Conservation (phyloP, 92 coral and sea anemone species). For the Palythoa caribaeorum region DNA sequence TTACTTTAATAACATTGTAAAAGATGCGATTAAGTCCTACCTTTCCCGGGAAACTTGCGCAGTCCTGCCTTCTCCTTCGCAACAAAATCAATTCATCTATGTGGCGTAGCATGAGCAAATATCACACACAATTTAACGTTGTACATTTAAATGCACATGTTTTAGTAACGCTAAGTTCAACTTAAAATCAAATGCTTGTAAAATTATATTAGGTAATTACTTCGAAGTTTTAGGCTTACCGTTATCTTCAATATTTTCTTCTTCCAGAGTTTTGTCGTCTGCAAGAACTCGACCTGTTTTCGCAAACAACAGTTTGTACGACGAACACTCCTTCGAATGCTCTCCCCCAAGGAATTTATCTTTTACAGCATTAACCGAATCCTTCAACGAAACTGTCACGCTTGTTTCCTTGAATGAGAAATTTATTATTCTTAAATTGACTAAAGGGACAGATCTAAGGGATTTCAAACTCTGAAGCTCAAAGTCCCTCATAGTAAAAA, state of each 20-base stretch:
- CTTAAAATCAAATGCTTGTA: not conserved
- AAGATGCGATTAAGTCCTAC: not conserved
- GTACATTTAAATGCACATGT: not conserved
- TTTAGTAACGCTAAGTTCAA: not conserved
- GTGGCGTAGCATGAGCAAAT: not conserved
- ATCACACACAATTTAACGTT: not conserved
- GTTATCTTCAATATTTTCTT: constrained; percentile 90
- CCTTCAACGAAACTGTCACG: constrained; percentile 76
- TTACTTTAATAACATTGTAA: not conserved
- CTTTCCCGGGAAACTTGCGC: constrained; percentile 22
- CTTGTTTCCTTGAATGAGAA: constrained; percentile 86
- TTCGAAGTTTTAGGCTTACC: constrained; percentile 56
- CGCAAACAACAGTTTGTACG: constrained; percentile 86
- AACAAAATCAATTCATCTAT: constrained; percentile 47
- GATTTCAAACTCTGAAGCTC: constrained; percentile 95
- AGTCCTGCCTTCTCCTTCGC: constrained; percentile 31
- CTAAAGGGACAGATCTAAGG: constrained; percentile 78
- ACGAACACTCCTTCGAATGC: constrained; percentile 86
- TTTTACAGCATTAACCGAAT: constrained; percentile 75
- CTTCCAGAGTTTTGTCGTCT: constrained; percentile 92
- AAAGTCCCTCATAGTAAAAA: constrained; percentile 91
- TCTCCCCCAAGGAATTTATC: constrained; percentile 90
- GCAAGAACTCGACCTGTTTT: constrained; percentile 76
- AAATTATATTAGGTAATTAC: not conserved
- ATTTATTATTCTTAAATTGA: constrained; percentile 79